Evolutionary conservation across 2,888 invertebrate genomes (phyloP), one percentile per base, ranked within the genome.

Genomic region (Dorcus hopei): DNA sequence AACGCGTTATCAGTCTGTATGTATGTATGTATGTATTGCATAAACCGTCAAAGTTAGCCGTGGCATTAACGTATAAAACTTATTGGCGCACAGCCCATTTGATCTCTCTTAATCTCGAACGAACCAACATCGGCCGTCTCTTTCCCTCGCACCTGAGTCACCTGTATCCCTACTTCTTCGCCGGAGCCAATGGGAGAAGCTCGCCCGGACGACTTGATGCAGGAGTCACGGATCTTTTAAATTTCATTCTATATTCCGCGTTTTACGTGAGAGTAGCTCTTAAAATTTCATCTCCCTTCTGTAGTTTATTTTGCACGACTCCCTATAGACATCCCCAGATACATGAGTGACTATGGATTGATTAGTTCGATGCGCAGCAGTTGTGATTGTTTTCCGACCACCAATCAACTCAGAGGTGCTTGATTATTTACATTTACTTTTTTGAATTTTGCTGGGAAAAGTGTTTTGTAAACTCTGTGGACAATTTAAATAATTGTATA

Each of bases 141-240:
- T 3, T 5, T 26, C 26, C 26, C 26, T 26, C 26, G 26, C 26
- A 26, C 26, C 26, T 26, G 26, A 26, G 26, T 73, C 73, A 73
- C 74, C 74, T 73, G 74, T 68, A 66, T 67, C 73, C 75, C 75
- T 74, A 68, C 75, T 70, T 64, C 61, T 62, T 57, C 62, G 61
- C 57, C 59, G 58, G 66, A 65, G 61, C 71, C 72, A 72, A 74
- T 73, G 57, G 60, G 62, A 56, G 63, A 62, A 11, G 57, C 63
- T 53, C 64, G 63, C 57, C 61, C 63, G 66, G 60, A 59, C 64
- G 65, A 65, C 65, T 60, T 61, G 68, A 66, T 69, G 64, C 63
- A 65, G 68, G 65, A 68, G 69, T 67, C 73, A 70, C 70, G 70
- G 72, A 75, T 74, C 74, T 75, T 71, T 68, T 70, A 66, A 57